Evolutionary conservation across 2,797 vertebrate species (phyloP), one percentile per base, ranked within the genome.

Genomic region (Acanthurus leucopareius): DNA sequence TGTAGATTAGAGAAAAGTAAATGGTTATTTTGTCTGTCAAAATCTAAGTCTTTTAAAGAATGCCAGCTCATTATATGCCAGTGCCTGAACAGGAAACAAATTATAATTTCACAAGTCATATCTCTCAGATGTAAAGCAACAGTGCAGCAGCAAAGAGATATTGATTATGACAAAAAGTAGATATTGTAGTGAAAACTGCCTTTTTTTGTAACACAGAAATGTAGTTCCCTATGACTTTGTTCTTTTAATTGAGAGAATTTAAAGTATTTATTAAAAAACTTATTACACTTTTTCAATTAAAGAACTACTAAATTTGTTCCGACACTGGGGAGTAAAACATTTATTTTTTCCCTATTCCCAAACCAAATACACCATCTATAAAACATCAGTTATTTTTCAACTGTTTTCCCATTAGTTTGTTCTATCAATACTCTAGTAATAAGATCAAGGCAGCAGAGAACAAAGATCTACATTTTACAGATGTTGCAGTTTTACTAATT

Each of bases 11-110:
- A 69, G 38, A 63, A 58, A 76, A 69, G 10, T 48, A 75, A 79
- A 84, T 32, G 22, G 52, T 32, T 69, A 19, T 70, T 79, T 85
- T 48, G 56, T 53, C n/a, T 22, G 22, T 60, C 67, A 75, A 68
- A 71, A 61, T n/a, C 3, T 0, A 8, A 22, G 17, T 62, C 42
- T 77, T 49, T 72, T 19, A 75, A 60, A 75, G 14, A 20, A 38
- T 47, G 53, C 47, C 42, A 54, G 25, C 63, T 72, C 17, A 42
- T 74, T 32, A 57, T 47, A 45, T 69, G 32, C 19, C 35, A 19
- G 20, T 44, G 60, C n/a, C 40, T 57, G 19, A 69, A 63, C 5
- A 57, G n/a, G 48, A 11, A 63, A 28, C 32, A 15, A 19, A 35
- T 45, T 67, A n/a, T 16, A 11, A 63, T 69, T 61, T 72, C 62